These are phyloP conservation scores for Heliornis fulica DNA, from an alignment of 2,113 vertebrate genomes.

Conservation along the genomic window DNA sequence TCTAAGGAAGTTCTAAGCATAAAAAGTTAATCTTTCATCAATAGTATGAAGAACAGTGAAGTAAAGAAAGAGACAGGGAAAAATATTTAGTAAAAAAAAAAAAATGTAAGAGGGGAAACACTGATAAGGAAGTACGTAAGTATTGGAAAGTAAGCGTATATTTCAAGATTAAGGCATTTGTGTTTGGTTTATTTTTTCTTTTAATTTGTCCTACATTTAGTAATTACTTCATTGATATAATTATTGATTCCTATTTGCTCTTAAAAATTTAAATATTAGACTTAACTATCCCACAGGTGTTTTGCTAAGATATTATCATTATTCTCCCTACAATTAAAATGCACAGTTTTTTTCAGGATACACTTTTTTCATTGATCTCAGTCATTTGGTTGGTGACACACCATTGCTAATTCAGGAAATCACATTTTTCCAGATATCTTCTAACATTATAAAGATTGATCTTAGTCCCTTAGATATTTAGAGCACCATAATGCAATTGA, in stretches of 20 bases:
- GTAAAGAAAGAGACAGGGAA: neutral
- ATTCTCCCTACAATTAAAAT: neutral
- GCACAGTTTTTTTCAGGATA: neutral
- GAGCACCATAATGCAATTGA: neutral
- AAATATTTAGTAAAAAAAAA: neutral
- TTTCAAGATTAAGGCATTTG: neutral
- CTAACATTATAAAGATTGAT: neutral
- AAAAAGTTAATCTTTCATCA: neutral
- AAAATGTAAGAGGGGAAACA: neutral
- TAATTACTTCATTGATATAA: neutral
- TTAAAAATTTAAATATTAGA: neutral
- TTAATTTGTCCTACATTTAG: neutral
- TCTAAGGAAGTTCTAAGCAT: neutral
- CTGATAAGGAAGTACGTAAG: neutral
- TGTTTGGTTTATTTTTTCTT: neutral
- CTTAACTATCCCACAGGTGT: neutral
- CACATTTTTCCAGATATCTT: neutral
- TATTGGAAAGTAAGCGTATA: neutral
- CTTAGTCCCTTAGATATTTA: neutral
- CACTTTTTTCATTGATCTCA: neutral
- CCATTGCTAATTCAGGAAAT: neutral
- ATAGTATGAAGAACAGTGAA: neutral
- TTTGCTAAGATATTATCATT: neutral
- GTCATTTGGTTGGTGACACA: neutral
- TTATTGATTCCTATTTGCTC: neutral